These are phyloP conservation scores for Patella caerulea DNA, from an alignment of 2,888 invertebrate species.

Conservation along the genomic window DNA sequence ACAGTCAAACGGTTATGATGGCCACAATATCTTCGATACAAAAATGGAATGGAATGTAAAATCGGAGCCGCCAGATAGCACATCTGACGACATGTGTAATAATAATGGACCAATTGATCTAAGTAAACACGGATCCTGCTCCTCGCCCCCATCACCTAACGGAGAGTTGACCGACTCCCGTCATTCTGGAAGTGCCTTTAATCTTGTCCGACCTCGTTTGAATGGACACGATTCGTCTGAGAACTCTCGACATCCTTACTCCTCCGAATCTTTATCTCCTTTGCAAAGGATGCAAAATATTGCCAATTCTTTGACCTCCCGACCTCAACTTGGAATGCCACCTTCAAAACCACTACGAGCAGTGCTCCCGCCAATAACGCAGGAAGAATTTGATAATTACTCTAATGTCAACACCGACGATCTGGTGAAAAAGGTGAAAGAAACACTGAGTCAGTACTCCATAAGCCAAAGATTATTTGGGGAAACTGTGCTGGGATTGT, in stretches of 20 bases:
- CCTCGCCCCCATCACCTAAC: slow-evolving; percentile 47
- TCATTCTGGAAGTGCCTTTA: slow-evolving; percentile 78
- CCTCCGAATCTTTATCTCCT: slow-evolving; percentile 86
- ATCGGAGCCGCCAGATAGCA: slow-evolving; percentile 58
- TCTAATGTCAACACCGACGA: slow-evolving; percentile 98
- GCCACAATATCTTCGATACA: slow-evolving; percentile 12
- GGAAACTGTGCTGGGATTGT: slow-evolving; percentile 87
- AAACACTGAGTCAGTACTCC: slow-evolving; percentile 73
- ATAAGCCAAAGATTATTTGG: slow-evolving; percentile 98
- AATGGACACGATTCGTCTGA: slow-evolving; percentile 74
- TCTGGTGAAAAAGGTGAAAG: slow-evolving; percentile 86
- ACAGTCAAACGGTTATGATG: slow-evolving; percentile 25
- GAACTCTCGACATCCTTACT: slow-evolving; percentile 75
- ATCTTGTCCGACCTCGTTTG: slow-evolving; percentile 81
- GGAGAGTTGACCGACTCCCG: slow-evolving; percentile 54
- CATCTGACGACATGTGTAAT: slow-evolving; percentile 50
- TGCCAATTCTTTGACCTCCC: slow-evolving; percentile 89
- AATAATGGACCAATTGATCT: slow-evolving; percentile 60
- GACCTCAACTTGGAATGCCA: slow-evolving; percentile 76
- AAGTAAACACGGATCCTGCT: slow-evolving; percentile 56
- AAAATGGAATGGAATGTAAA: slow-evolving; percentile 46
- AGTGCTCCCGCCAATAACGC: slow-evolving; percentile 96
- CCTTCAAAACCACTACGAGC: slow-evolving; percentile 87
- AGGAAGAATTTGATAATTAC: slow-evolving; percentile 98
- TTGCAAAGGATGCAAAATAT: slow-evolving; percentile 98